These are phyloP conservation scores for Pseudotriccus pelzelni DNA, from an alignment of 2,797 vertebrate genomes.

Conservation along the genomic window DNA sequence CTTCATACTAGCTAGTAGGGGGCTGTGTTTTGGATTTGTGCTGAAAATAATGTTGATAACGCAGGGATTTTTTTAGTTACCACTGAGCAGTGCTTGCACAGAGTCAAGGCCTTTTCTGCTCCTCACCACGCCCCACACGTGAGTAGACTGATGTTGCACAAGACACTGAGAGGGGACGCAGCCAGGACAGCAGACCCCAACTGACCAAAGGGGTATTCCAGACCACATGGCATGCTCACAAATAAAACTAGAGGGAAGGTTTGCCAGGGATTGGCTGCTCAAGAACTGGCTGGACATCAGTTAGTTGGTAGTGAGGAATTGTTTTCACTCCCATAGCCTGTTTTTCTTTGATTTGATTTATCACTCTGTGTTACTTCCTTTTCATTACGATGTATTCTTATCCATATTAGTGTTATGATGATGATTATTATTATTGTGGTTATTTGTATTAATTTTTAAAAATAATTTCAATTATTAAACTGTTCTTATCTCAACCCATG, in stretches of 20 bases:
- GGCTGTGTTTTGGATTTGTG: neutral
- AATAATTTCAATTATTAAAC: neutral
- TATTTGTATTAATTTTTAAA: neutral
- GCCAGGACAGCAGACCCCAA: neutral
- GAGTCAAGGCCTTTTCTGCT: neutral
- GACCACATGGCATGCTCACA: too few relatives aligned
- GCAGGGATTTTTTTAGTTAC: fast-evolving
- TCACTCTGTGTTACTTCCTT: neutral
- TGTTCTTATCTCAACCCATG: neutral
- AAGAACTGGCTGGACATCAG: neutral
- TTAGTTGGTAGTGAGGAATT: neutral
- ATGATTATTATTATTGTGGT: neutral
- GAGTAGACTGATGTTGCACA: too few relatives aligned
- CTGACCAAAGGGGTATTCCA: too few relatives aligned
- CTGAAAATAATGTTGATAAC: neutral
- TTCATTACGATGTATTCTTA: neutral
- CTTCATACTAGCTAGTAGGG: neutral
- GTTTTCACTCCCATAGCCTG: neutral
- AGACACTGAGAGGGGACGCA: neutral
- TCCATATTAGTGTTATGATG: neutral
- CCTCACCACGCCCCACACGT: fast-evolving
- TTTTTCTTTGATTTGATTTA: neutral
- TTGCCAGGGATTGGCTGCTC: neutral
- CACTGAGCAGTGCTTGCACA: neutral
- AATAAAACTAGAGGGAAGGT: neutral